phyloP scores from a whole-genome alignment of 2,113 vertebrate species.

The Zingel zingel region DNA sequence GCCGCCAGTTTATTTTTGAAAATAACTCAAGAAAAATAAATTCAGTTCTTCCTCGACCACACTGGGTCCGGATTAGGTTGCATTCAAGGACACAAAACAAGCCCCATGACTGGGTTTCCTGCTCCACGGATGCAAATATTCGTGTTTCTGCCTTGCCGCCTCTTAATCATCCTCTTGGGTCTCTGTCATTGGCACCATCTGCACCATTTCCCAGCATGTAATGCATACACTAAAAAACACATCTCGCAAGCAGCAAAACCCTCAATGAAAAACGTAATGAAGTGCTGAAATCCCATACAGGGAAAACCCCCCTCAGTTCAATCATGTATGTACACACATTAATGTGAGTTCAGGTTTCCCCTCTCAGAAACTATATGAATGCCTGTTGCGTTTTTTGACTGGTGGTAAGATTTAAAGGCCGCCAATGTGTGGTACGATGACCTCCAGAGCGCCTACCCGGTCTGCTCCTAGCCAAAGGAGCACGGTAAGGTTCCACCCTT shows the following conservation, averaged over 20 bases:
- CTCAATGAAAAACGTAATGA: slow-evolving; percentile 30
- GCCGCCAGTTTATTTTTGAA: slow-evolving; percentile 46
- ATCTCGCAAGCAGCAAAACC: not conserved
- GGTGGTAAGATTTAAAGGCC: slow-evolving; percentile 50
- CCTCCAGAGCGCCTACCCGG: slow-evolving; percentile 15
- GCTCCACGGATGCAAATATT: slow-evolving; percentile 25
- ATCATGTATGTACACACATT: slow-evolving; percentile 5
- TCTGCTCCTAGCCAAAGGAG: slow-evolving; percentile 27
- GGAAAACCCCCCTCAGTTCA: not conserved
- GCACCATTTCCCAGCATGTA: slow-evolving; percentile 46
- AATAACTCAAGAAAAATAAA: slow-evolving; percentile 57
- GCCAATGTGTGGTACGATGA: slow-evolving; percentile 49
- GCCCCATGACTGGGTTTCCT: slow-evolving; percentile 23
- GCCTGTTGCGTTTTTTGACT: slow-evolving; percentile 34
- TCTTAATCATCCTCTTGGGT: slow-evolving; percentile 42
- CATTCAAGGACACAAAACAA: slow-evolving; percentile 53
- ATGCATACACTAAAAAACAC: slow-evolving; percentile 58
- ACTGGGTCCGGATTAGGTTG: slow-evolving; percentile 51
- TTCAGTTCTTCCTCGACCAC: slow-evolving; percentile 14
- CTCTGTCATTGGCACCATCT: slow-evolving; percentile 49
- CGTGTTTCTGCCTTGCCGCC: slow-evolving; percentile 32
- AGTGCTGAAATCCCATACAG: slow-evolving; percentile 50
- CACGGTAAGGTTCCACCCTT: slow-evolving; percentile 37
- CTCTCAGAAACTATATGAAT: slow-evolving; percentile 20
- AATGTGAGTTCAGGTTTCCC: slow-evolving; percentile 35